These are phyloP conservation scores for Hypselothyrea guttata DNA, from an alignment of 2,888 invertebrate species.

Conservation along the genomic window DNA sequence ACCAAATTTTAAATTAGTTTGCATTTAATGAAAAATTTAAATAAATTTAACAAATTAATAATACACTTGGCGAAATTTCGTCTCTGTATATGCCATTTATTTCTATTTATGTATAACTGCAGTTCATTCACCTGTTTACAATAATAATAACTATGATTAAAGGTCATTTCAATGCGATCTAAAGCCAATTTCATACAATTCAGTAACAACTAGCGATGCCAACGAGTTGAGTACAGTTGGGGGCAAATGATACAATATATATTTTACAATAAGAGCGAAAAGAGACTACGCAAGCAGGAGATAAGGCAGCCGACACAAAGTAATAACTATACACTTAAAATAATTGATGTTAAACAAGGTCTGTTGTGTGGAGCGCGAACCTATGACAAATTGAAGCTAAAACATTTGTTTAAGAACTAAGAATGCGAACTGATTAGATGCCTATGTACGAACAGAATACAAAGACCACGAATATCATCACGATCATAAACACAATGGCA, in stretches of 20 bases:
- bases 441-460: slow-evolving; percentile 92
- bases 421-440: slow-evolving; percentile 83
- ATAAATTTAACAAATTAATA: too few relatives aligned
- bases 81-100: slow-evolving; percentile 33
- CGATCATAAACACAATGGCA: slow-evolving; percentile 88
- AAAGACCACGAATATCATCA: slow-evolving; percentile 91
- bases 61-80: not conserved
- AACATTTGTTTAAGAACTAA: slow-evolving; percentile 55
- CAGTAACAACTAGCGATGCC: slow-evolving; percentile 39
- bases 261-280: too few relatives aligned
- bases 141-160: slow-evolving; percentile 16
- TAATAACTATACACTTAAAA: slow-evolving; percentile 64
- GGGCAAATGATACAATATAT: slow-evolving; percentile 49
- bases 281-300: slow-evolving; percentile 34
- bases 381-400: slow-evolving; percentile 32
- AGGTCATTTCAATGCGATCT: slow-evolving; percentile 37
- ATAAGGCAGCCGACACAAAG: slow-evolving; percentile 60
- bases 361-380: not conserved
- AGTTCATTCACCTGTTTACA: slow-evolving; percentile 35
- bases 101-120: slow-evolving; percentile 47
- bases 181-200: slow-evolving; percentile 21
- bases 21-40: too few relatives aligned
- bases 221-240: slow-evolving; percentile 19
- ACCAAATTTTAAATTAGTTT: too few relatives aligned
- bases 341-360: slow-evolving; percentile 34